Percentiles rank a stretch among this genome's conserved stretches.
Conservation (phyloP, 2,113 vertebrate genomes). For the Catharus bicknelli region DNA sequence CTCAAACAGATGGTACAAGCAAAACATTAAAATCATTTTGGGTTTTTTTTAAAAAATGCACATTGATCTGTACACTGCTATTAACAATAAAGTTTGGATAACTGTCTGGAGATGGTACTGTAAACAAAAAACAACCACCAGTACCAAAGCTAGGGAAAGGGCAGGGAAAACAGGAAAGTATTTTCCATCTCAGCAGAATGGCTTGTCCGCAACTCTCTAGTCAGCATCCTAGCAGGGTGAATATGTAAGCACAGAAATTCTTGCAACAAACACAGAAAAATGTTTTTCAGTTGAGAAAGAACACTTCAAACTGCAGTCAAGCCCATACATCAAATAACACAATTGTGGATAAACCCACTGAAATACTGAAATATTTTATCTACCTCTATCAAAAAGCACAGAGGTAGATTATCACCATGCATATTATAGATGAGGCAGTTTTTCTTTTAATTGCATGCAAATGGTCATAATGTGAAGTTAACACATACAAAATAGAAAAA, state of each 20-base stretch:
- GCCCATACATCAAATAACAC: neutral
- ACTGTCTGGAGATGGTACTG: neutral
- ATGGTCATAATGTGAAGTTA: neutral
- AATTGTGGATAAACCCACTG: neutral
- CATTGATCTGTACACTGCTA: neutral
- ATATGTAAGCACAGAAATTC: slow-evolving; percentile 35
- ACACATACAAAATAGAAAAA: neutral
- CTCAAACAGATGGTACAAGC: neutral
- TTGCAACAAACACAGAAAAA: slow-evolving; percentile 42
- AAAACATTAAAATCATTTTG: neutral
- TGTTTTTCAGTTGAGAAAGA: neutral
- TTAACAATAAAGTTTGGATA: neutral
- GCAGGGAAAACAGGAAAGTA: neutral
- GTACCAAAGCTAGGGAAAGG: neutral
- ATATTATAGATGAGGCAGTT: neutral
- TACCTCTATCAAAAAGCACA: neutral
- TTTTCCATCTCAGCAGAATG: neutral
- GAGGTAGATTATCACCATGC: slow-evolving; percentile 1
- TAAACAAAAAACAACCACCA: neutral
- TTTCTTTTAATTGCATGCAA: slow-evolving; percentile 33
- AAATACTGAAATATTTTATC: neutral
- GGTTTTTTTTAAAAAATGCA: neutral
- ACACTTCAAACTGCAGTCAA: slow-evolving; percentile 46
- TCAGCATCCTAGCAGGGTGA: neutral
- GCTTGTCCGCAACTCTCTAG: neutral